Conservation (phyloP, 2,888 invertebrate genomes). For the Acleris holmiana region DNA sequence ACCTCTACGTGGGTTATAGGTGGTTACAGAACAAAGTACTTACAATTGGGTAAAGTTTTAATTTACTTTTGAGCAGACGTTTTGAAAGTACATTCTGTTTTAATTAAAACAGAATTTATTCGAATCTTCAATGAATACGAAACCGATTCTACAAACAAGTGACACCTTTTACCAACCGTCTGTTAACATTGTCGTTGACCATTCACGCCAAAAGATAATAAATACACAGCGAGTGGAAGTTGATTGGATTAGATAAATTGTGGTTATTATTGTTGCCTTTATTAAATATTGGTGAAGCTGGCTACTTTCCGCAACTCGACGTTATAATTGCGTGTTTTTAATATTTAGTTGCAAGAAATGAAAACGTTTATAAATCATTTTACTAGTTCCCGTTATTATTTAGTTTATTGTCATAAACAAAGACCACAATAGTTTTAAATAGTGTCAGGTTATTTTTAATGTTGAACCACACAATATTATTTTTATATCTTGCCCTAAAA, state of each 20-base stretch:
- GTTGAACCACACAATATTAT: too few species aligned
- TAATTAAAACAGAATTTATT: slow-evolving; percentile 49
- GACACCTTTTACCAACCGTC: slow-evolving; percentile 25
- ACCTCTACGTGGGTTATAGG: slow-evolving; percentile 72
- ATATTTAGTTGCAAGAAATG: too few species aligned
- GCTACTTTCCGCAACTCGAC: too few species aligned
- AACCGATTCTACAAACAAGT: slow-evolving; percentile 23
- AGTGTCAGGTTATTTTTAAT: too few species aligned
- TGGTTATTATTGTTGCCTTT: too few species aligned
- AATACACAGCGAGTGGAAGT: slow-evolving; percentile 13
- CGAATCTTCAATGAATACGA: slow-evolving; percentile 45
- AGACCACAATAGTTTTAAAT: too few species aligned
- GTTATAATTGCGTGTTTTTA: too few species aligned
- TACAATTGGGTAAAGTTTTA: slow-evolving; percentile 69
- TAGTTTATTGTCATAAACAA: too few species aligned
- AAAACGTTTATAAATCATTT: too few species aligned
- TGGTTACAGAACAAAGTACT: slow-evolving; percentile 71
- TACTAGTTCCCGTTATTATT: too few species aligned
- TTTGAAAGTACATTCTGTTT: slow-evolving; percentile 65
- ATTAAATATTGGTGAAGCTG: too few species aligned
- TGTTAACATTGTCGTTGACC: slow-evolving; percentile 31
- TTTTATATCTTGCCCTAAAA: not conserved
- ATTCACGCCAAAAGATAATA: slow-evolving; percentile 26
- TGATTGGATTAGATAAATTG: not conserved
- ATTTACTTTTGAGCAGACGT: slow-evolving; percentile 72